A percentile compares a stretch with the other conserved stretches of the same genome.
These are phyloP conservation scores for Drosophila eugracilis DNA, from an alignment of 1,140 invertebrate genomes.

Conservation along the genomic window DNA sequence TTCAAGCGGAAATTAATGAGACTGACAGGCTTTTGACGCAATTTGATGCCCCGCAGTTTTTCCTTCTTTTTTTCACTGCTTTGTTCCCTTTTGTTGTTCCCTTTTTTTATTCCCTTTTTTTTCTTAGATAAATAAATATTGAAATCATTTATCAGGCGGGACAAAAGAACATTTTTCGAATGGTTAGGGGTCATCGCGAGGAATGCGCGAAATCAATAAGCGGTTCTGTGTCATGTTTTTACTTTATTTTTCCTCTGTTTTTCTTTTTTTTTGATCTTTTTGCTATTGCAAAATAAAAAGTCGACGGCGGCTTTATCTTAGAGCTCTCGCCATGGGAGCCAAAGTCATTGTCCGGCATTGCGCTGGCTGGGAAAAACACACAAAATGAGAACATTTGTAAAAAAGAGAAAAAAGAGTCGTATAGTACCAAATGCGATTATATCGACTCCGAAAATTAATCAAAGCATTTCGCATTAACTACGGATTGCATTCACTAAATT, in stretches of 20 bases:
- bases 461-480: constrained; percentile 42
- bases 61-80: constrained; percentile 18
- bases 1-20: constrained; percentile 70
- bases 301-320: constrained; percentile 51
- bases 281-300: constrained; percentile 37
- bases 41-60: constrained; percentile 71
- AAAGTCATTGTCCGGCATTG: constrained; percentile 13
- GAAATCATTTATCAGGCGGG: constrained; percentile 73
- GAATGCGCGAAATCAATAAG: constrained; percentile 63
- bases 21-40: constrained; percentile 75
- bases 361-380: no score
- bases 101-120: constrained; percentile 7
- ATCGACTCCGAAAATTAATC: constrained; percentile 36
- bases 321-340: constrained; percentile 39
- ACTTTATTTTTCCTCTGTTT: background rate
- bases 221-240: constrained; percentile 43
- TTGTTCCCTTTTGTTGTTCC: constrained; percentile 31
- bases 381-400: no score
- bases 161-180: constrained; percentile 50
- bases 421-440: constrained; percentile 36
- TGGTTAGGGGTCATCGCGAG: constrained; percentile 24
- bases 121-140: constrained; percentile 59
- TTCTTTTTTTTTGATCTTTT: constrained; percentile 1
- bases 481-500: constrained; percentile 47
- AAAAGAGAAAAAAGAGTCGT: constrained; percentile 13